phyloP scores from a whole-genome alignment of 2,797 vertebrate genomes.

The Pelodytes ibericus region DNA sequence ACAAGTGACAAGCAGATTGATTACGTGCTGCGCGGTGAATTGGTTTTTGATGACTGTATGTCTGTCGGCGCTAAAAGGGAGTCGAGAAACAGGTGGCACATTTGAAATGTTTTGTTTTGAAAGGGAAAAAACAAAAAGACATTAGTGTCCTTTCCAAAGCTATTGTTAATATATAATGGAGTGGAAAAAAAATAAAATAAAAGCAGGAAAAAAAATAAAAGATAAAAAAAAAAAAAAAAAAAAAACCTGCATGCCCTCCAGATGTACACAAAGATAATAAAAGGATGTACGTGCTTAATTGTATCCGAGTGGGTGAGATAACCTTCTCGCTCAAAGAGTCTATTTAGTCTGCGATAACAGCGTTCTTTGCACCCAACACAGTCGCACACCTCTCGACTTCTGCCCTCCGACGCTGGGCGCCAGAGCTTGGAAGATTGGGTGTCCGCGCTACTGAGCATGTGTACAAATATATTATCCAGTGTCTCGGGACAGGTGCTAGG shows the following conservation, averaged over 20 bases:
- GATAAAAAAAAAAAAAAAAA: not conserved
- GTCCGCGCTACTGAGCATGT: too few relatives aligned
- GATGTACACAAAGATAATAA: not conserved
- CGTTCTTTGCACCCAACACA: too few relatives aligned
- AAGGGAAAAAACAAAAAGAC: not conserved
- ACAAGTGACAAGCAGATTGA: not conserved
- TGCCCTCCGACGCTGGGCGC: too few relatives aligned
- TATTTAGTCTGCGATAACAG: not conserved
- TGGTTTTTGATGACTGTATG: not conserved
- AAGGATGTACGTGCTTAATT: not conserved
- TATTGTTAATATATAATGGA: not conserved
- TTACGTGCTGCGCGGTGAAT: not conserved
- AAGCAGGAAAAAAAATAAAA: not conserved
- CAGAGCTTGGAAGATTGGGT: too few relatives aligned
- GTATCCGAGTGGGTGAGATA: not conserved
- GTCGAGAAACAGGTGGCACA: not conserved
- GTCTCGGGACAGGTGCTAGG: too few relatives aligned
- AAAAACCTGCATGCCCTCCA: not conserved
- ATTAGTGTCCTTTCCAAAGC: not conserved
- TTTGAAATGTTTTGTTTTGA: not conserved
- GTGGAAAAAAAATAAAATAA: too few relatives aligned
- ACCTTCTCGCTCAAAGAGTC: not conserved
- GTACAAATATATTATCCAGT: too few relatives aligned
- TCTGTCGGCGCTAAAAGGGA: not conserved
- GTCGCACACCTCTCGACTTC: too few relatives aligned